Conservation (phyloP, 2,113 vertebrate species). For the Neotragus moschatus region DNA sequence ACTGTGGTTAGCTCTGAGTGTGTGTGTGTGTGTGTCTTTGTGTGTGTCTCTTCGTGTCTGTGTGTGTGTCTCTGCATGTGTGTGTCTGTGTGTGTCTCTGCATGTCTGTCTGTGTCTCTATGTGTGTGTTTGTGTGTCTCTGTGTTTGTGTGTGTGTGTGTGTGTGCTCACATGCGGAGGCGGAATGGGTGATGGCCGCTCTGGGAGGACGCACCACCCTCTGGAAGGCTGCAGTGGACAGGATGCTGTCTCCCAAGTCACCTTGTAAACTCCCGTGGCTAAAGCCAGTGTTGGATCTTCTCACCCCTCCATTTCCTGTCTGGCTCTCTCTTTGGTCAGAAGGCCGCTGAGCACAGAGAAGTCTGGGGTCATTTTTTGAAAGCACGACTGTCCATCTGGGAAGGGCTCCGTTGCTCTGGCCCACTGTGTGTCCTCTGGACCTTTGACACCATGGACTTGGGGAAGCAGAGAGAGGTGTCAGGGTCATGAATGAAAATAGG, state of each 20-base stretch:
- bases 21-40: rapidly evolving
- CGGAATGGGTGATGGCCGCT: not conserved
- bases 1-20: not conserved
- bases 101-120: no score
- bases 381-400: not conserved
- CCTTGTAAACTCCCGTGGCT: not conserved
- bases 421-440: not conserved
- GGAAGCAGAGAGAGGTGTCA: not conserved
- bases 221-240: not conserved
- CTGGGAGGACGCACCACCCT: not conserved
- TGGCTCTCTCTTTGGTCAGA: not conserved
- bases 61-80: not conserved
- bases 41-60: not conserved
- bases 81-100: no score
- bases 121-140: not conserved
- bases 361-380: not conserved
- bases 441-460: not conserved
- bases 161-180: not conserved
- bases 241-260: not conserved
- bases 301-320: not conserved
- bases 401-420: not conserved
- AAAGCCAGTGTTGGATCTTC: not conserved
- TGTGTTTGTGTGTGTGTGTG: no score
- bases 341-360: not conserved
- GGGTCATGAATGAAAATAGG: not conserved